Percentiles rank a stretch among this genome's conserved stretches.
Conservation (phyloP, 2,113 vertebrate genomes). For the Phocoena sinus region DNA sequence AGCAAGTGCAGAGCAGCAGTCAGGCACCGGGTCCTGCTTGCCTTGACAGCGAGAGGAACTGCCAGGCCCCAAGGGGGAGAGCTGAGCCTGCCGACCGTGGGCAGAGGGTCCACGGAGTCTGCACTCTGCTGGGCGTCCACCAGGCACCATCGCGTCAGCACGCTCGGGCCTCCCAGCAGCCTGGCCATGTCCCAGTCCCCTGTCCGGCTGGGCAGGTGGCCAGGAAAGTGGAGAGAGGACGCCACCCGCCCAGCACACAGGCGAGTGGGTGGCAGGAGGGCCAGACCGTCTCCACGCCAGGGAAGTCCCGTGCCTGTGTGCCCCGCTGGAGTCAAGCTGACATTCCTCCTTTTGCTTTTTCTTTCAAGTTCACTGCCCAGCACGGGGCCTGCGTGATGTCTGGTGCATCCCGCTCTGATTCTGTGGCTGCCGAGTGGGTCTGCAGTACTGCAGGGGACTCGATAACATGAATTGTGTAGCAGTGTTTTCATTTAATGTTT, state of each 20-base stretch:
- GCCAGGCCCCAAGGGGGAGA: not conserved
- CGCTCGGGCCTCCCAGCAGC: not conserved
- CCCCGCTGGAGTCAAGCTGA: not conserved
- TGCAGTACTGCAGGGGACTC: not conserved
- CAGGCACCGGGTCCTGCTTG: too few species aligned
- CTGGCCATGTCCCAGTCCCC: not conserved
- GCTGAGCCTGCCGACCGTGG: not conserved
- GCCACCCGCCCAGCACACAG: accelerated
- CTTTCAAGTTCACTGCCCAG: not conserved
- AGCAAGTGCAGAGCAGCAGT: accelerated
- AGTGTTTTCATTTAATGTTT: not conserved
- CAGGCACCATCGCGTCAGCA: accelerated
- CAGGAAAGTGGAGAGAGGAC: not conserved
- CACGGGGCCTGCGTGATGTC: not conserved
- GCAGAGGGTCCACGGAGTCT: not conserved
- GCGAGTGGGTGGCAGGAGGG: not conserved
- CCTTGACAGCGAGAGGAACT: not conserved
- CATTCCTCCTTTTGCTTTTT: not conserved
- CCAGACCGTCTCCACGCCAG: accelerated
- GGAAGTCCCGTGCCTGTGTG: not conserved
- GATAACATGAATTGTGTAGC: not conserved
- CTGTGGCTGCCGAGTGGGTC: not conserved
- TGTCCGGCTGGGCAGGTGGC: too few species aligned
- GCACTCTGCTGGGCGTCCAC: accelerated
- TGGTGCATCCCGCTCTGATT: not conserved